phyloP scores from a whole-genome alignment of 2,113 vertebrate genomes.

The Mionectes macconnelli region DNA sequence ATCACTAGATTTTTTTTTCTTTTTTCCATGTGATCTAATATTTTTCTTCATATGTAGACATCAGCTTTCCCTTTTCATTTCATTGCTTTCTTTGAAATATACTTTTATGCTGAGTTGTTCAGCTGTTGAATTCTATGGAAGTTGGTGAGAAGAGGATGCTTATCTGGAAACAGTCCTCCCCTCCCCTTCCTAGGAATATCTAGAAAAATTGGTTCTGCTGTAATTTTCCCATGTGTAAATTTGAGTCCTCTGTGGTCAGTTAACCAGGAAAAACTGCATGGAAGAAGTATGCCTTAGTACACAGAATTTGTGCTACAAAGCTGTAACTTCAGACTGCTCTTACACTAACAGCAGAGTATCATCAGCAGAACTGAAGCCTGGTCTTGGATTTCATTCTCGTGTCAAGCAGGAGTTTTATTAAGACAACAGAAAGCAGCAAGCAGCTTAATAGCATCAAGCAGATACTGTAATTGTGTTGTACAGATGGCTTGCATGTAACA shows the following conservation, averaged over 20 bases:
- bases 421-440: slow-evolving; percentile 56
- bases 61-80: neutral
- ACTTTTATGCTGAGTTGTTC: neutral
- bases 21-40: neutral
- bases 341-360: neutral
- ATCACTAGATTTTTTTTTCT: neutral
- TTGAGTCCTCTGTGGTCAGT: neutral
- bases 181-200: neutral
- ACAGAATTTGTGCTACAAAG: neutral
- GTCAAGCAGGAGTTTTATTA: slow-evolving; percentile 56
- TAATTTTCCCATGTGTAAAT: neutral
- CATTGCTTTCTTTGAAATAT: slow-evolving; percentile 25
- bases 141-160: neutral
- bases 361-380: neutral
- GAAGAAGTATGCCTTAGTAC: neutral
- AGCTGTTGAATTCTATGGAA: neutral
- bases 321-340: neutral
- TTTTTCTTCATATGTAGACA: neutral
- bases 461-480: slow-evolving; percentile 58
- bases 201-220: neutral
- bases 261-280: neutral
- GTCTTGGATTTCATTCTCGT: slow-evolving; percentile 52
- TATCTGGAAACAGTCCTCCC: neutral
- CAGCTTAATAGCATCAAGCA: slow-evolving; percentile 68
- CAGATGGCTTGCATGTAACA: slow-evolving; percentile 63